Evolutionary conservation across 2,113 vertebrate genomes (phyloP).

Genomic region (Corythornis madagascariensis): DNA sequence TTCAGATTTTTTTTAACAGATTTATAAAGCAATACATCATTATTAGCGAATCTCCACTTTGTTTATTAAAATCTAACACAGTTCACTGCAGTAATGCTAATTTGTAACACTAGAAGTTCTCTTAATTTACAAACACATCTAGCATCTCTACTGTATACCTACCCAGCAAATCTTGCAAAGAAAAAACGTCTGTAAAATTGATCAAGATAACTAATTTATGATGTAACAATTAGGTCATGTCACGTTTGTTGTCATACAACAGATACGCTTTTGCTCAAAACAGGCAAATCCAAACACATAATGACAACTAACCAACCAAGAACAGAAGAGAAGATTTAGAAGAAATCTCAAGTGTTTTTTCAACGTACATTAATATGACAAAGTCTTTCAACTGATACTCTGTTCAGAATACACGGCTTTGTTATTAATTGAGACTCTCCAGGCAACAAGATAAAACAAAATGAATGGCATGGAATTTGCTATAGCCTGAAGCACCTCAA

Average conservation of each 20-base stretch:
- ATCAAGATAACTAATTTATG: not conserved
- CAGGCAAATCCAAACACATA: not conserved
- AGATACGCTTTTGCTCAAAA: not conserved
- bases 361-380: not conserved
- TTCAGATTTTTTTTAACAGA: not conserved
- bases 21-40: not conserved
- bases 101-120: not conserved
- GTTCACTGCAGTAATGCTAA: not conserved
- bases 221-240: not conserved
- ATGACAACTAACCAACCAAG: not conserved
- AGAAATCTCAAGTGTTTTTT: constrained; percentile 10
- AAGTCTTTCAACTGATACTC: constrained; percentile 47
- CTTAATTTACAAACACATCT: not conserved
- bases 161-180: not conserved
- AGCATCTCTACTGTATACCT: not conserved
- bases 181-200: not conserved
- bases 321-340: not conserved
- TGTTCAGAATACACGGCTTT: constrained; percentile 44
- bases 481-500: constrained; percentile 64
- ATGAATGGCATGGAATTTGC: constrained; percentile 47
- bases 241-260: not conserved
- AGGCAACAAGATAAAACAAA: constrained; percentile 66
- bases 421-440: constrained; percentile 65
- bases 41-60: not conserved
- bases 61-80: not conserved